phyloP scores from a whole-genome alignment of 2,113 vertebrate genomes.

The Actenoides hombroni region DNA sequence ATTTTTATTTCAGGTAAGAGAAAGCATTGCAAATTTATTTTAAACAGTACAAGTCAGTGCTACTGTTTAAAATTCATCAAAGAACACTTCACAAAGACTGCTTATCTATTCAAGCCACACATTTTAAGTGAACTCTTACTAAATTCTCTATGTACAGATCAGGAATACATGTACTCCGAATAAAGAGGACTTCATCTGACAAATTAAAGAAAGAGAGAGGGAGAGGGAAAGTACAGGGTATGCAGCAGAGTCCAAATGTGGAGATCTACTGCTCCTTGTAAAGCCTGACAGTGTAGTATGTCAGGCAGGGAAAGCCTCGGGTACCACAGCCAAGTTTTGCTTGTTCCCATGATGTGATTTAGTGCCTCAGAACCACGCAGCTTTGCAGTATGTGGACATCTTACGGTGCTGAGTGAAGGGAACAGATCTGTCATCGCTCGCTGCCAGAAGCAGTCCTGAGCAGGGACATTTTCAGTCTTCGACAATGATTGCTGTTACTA shows the following conservation, averaged over 20 bases:
- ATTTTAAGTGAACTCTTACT: conserved; percentile 42
- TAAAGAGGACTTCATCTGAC: conserved; percentile 27
- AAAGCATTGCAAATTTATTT: conserved; percentile 56
- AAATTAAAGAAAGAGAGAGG: not conserved
- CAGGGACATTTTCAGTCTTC: conserved; percentile 59
- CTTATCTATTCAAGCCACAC: conserved; percentile 58
- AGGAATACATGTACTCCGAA: conserved; percentile 41
- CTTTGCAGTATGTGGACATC: conserved; percentile 36
- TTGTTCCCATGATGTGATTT: conserved; percentile 21
- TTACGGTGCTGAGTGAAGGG: conserved; percentile 32
- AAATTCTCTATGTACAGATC: conserved; percentile 21
- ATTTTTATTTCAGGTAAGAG: conserved; percentile 40
- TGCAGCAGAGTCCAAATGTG: not conserved
- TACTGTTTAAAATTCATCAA: conserved; percentile 51
- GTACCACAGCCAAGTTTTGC: conserved; percentile 15
- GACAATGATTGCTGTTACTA: conserved; percentile 66
- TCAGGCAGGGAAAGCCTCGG: conserved; percentile 20
- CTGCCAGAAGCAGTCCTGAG: conserved; percentile 19
- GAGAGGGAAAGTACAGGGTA: not conserved
- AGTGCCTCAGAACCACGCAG: not conserved
- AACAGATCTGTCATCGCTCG: conserved; percentile 66
- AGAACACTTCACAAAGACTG: conserved; percentile 41
- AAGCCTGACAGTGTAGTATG: conserved; percentile 8
- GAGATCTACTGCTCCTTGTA: conserved; percentile 37
- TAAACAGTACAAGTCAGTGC: not conserved